A percentile compares a stretch with the other conserved stretches of the same genome.
These are phyloP conservation scores for Drosophila flavopinicola DNA, from an alignment of 2,888 invertebrate species.

Conservation along the genomic window DNA sequence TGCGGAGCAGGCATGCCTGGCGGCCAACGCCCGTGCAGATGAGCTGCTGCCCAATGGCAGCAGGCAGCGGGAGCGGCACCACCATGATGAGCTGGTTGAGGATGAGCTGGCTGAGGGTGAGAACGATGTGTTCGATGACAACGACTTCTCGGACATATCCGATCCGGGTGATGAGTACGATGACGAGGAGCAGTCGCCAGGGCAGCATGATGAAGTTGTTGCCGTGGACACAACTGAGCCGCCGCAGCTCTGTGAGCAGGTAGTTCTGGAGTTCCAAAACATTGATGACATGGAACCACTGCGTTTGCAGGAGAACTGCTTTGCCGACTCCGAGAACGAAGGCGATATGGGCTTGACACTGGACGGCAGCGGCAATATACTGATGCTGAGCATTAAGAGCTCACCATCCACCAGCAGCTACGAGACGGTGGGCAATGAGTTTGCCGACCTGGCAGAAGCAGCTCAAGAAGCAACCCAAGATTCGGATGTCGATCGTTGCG, in stretches of 20 bases:
- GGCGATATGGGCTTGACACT: conserved; percentile 60
- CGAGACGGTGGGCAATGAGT: conserved; percentile 85
- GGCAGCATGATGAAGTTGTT: conserved; percentile 34
- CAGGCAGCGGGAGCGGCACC: conserved; percentile 7
- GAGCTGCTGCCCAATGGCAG: conserved; percentile 25
- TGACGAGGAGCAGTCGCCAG: conserved; percentile 15
- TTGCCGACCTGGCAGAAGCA: conserved; percentile 76
- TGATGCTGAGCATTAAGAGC: conserved; percentile 81
- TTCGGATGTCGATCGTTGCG: conserved; percentile 41
- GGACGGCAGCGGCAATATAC: conserved; percentile 58
- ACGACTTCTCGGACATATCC: conserved; percentile 86
- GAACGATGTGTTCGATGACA: conserved; percentile 85
- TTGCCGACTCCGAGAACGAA: conserved; percentile 72
- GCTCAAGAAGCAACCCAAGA: conserved; percentile 38
- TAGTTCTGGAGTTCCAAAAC: conserved; percentile 74
- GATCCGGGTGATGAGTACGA: conserved; percentile 84
- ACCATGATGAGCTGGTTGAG: neutral
- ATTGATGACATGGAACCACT: conserved; percentile 74
- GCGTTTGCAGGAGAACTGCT: conserved; percentile 79
- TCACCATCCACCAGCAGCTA: conserved; percentile 85
- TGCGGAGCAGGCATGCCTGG: conserved; percentile 84
- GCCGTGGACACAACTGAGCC: conserved; percentile 39
- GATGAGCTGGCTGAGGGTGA: conserved; percentile 85
- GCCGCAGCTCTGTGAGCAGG: conserved; percentile 50
- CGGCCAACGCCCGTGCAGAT: conserved; percentile 83